Percentiles rank a stretch among this genome's conserved stretches.
Evolutionary conservation across 2,888 invertebrate genomes (phyloP).

Genomic region (Ophion costatus): DNA sequence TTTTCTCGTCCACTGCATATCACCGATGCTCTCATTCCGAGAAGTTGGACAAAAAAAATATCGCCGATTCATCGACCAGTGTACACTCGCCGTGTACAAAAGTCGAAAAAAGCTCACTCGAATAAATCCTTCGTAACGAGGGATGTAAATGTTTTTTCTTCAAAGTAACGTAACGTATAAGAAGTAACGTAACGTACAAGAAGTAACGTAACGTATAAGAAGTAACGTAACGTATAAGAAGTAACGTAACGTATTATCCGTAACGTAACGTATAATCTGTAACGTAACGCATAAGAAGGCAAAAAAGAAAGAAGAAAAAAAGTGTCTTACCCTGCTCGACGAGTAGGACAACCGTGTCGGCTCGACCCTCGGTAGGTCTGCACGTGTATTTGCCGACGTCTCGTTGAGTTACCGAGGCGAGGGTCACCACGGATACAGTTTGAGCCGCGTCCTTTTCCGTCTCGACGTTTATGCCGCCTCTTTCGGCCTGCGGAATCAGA

Average conservation of each 20-base stretch:
- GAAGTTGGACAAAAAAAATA: no score
- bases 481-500: slow-evolving; percentile 80
- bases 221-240: background rate
- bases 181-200: background rate
- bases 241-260: no score
- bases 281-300: background rate
- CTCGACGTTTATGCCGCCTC: slow-evolving; percentile 87
- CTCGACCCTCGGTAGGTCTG: slow-evolving; percentile 86
- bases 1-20: no score
- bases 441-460: slow-evolving; percentile 86
- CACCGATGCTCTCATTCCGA: no score
- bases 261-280: background rate
- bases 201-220: background rate
- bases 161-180: background rate
- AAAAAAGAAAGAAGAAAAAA: background rate
- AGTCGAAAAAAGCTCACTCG: no score
- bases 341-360: slow-evolving; percentile 87
- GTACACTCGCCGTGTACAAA: no score
- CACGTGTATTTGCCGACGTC: slow-evolving; percentile 88
- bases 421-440: slow-evolving; percentile 86
- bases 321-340: slow-evolving; percentile 86
- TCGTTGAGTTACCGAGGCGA: slow-evolving; percentile 85
- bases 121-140: no score
- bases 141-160: background rate
- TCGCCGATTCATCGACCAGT: no score